phyloP scores from a whole-genome alignment of 2,797 vertebrate species.

The Halcyon chelicuti region DNA sequence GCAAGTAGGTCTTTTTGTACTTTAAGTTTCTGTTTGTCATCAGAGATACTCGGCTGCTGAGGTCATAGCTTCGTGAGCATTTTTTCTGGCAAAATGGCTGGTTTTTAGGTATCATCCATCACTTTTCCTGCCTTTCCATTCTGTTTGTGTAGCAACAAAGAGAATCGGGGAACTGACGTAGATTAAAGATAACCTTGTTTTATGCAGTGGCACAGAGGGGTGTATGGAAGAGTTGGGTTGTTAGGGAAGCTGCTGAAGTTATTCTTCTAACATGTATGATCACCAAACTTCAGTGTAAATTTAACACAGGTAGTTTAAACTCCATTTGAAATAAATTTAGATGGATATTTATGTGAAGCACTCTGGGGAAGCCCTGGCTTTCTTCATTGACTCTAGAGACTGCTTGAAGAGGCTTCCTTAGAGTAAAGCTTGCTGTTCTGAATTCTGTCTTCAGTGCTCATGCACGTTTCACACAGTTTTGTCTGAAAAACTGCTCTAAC shows the following conservation, averaged over 20 bases:
- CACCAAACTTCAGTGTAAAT: neutral
- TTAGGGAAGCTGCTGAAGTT: neutral
- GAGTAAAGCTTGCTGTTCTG: neutral
- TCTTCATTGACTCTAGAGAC: neutral
- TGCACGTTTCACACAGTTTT: neutral
- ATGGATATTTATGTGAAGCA: neutral
- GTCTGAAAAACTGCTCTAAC: neutral
- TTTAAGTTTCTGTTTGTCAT: neutral
- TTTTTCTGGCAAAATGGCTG: neutral
- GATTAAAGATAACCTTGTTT: neutral
- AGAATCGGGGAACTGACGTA: neutral
- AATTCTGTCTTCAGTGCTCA: neutral
- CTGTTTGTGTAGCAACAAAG: neutral
- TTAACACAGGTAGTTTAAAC: neutral
- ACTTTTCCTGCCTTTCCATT: neutral
- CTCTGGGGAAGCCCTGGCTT: neutral
- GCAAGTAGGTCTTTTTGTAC: neutral
- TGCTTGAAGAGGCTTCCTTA: neutral
- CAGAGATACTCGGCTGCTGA: conserved; percentile 3
- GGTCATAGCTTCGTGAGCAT: neutral
- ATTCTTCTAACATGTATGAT: neutral
- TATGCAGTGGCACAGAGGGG: neutral
- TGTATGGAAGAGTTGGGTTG: neutral
- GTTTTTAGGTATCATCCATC: neutral
- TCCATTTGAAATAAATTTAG: neutral